Evolutionary conservation across 1,140 invertebrate species (phyloP).

Genomic region (Drosophila orosa): DNA sequence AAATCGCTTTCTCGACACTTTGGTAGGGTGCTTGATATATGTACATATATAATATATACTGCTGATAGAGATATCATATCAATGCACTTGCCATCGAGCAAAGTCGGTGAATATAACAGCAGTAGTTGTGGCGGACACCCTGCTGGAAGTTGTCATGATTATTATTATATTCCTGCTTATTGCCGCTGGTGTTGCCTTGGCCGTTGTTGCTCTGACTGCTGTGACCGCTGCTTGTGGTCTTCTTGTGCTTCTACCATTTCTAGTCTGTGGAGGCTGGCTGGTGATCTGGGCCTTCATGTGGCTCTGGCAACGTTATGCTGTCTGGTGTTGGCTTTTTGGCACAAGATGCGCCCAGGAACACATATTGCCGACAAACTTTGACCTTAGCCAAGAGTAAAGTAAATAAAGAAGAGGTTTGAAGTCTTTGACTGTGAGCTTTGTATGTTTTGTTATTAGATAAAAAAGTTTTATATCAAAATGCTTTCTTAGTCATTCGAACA

Average conservation of each 20-base stretch:
- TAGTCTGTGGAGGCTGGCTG: constrained; percentile 4
- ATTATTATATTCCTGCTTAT: constrained; percentile 3
- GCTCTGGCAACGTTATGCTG: neutral
- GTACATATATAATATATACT: too few species aligned
- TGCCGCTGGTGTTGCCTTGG: neutral
- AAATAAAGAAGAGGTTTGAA: neutral
- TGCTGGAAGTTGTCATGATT: neutral
- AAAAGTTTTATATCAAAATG: too few species aligned
- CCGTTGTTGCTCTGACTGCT: neutral
- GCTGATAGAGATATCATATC: constrained; percentile 5
- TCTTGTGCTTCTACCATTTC: neutral
- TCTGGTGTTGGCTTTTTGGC: constrained; percentile 8
- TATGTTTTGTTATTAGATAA: too few species aligned
- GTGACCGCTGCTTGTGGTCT: constrained; percentile 7
- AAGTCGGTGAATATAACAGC: too few species aligned
- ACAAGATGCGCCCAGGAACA: neutral
- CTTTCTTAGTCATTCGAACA: too few species aligned
- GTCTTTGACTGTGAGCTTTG: neutral
- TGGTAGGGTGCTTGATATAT: neutral
- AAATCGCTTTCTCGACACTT: neutral
- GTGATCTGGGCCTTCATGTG: neutral
- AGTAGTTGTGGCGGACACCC: neutral
- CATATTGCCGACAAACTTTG: neutral
- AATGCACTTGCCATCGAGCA: neutral
- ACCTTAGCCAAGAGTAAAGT: neutral